phyloP scores from a whole-genome alignment of 1,140 invertebrate genomes.

The Caenorhabditis tropicalis region DNA sequence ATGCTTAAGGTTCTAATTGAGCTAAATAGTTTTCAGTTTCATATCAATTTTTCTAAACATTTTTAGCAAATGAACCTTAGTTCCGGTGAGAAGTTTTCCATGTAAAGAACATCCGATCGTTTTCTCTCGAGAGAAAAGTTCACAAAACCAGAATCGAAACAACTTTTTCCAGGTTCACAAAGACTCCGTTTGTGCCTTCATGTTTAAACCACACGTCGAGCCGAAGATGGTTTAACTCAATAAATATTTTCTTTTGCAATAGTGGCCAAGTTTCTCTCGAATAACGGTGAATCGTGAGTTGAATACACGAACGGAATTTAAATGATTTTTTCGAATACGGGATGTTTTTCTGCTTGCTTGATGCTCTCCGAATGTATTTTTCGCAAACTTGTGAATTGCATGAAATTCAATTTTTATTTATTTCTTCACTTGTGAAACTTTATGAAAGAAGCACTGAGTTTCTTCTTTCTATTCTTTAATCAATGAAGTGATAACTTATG shows the following conservation, averaged over 20 bases:
- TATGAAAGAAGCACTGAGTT: no score
- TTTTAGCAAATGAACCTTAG: neutral
- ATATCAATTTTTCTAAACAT: neutral
- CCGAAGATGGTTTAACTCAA: conserved; percentile 24
- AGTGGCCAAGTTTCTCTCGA: conserved; percentile 2
- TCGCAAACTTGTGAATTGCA: neutral
- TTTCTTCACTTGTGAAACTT: no score
- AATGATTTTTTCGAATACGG: conserved; percentile 30
- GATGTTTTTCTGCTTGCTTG: neutral
- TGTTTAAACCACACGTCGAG: conserved; percentile 43
- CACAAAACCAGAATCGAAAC: neutral
- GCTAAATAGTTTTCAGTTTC: no score
- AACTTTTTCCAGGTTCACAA: conserved; percentile 44
- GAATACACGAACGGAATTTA: neutral
- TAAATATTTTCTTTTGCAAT: neutral
- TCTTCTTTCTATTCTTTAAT: neutral
- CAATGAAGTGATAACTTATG: conserved; percentile 25
- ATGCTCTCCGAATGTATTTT: neutral
- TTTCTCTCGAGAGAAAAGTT: neutral
- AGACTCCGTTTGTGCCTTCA: conserved; percentile 50
- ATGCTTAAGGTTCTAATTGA: neutral
- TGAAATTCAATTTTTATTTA: neutral
- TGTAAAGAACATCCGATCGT: neutral
- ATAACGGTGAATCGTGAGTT: conserved; percentile 2
- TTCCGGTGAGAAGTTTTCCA: neutral